A percentile compares a stretch with the other conserved stretches of the same genome.
phyloP scores from a whole-genome alignment of 2,797 vertebrate species.

The Syngnathus acus region DNA sequence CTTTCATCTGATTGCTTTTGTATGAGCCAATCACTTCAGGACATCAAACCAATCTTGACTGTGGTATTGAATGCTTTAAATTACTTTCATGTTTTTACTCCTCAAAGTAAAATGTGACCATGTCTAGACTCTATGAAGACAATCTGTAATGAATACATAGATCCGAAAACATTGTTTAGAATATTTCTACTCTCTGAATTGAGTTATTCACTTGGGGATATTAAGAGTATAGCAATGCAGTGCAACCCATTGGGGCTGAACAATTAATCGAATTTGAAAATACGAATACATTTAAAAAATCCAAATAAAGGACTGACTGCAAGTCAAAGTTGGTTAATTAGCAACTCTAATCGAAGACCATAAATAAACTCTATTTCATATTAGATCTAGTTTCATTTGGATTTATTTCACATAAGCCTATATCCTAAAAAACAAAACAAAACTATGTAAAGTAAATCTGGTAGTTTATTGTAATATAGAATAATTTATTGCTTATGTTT shows the following conservation, averaged over 20 bases:
- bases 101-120: neutral
- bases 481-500: too few relatives aligned
- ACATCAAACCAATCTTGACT: constrained; percentile 50
- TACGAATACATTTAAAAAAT: too few relatives aligned
- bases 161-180: neutral
- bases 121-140: neutral
- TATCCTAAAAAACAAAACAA: too few relatives aligned
- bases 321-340: too few relatives aligned
- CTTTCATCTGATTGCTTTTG: constrained; percentile 68
- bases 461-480: too few relatives aligned
- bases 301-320: too few relatives aligned
- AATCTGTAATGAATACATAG: neutral
- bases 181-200: neutral
- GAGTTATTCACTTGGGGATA: neutral
- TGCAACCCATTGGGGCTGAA: constrained; percentile 53
- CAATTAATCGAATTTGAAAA: too few relatives aligned
- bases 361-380: too few relatives aligned
- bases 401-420: too few relatives aligned
- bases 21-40: constrained; percentile 72
- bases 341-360: too few relatives aligned
- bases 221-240: neutral
- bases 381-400: too few relatives aligned
- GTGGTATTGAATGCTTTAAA: constrained; percentile 31
- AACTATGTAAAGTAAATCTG: too few relatives aligned
- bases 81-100: constrained; percentile 19